Evolutionary conservation across 2,113 vertebrate genomes (phyloP), one percentile per base, ranked within the genome.

Genomic region (Salminus brasiliensis): DNA sequence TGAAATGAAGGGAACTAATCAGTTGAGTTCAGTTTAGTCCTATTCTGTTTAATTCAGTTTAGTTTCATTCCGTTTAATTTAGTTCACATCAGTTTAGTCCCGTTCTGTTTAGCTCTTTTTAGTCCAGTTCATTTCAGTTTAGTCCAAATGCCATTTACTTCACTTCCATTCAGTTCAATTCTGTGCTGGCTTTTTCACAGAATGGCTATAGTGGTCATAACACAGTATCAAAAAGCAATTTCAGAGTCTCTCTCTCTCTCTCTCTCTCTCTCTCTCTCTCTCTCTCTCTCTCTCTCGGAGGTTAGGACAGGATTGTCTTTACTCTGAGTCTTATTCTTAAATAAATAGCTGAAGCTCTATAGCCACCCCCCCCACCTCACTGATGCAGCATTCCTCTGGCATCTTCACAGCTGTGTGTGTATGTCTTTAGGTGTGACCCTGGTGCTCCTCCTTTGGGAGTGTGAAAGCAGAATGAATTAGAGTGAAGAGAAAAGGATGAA

Each of bases 381-480:
- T 30, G 0, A 6, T 18, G 30, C 2, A 49, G 47, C 2, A 4
- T 55, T 12, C 30, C 21, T 34, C 12, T 29, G 8, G 32, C 10
- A 5, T 27, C 34, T 29, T 30, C 60, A 63, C 16, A 29, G 9
- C 13, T 34, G 29, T 16, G 15, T 63, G 12, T 21, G 60, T 53
- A 21, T 53, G 16, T n/a, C 18, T 65, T 30, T 36, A 18, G 34
- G 60, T 74, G 0, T 43, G 73, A 66, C 73, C 73, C 73, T 75
- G 73, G 60, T 13, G 47, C 29, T 25, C 55, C 18, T 69, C 75
- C 52, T 32, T 27, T n/a, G 75, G 18, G 73, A 52, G 43, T 36
- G 29, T 36, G 43, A 65, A 66, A 75, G 30, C 29, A 75, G 73
- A 43, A 75, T 75, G 30, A 75, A 65, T 75, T 65, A 52, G 73